These are phyloP conservation scores for Boleophthalmus pectinirostris DNA, from an alignment of 2,113 vertebrate genomes.

Conservation along the genomic window DNA sequence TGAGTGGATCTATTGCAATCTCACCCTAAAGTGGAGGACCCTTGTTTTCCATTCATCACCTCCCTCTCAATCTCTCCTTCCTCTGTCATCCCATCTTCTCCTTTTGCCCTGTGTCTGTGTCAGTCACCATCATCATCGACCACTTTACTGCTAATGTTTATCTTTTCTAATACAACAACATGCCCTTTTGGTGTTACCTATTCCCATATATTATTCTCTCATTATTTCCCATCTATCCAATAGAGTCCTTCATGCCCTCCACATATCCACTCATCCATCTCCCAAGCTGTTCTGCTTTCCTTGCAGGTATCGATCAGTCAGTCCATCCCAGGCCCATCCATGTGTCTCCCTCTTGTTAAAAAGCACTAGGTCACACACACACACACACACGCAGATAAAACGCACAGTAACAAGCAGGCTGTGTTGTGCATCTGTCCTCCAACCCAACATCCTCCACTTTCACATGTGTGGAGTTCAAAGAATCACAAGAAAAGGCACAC, in stretches of 20 bases:
- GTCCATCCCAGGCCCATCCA: constrained; percentile 14
- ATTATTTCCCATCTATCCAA: constrained; percentile 46
- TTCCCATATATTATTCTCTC: constrained; percentile 26
- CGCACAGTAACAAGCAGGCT: constrained; percentile 28
- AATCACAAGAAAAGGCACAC: constrained; percentile 21
- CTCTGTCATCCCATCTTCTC: constrained; percentile 26
- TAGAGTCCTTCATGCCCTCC: constrained; percentile 13
- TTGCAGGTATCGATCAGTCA: constrained; percentile 53
- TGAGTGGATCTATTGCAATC: constrained; percentile 61
- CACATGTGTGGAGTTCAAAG: constrained; percentile 19
- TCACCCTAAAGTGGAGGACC: constrained; percentile 49
- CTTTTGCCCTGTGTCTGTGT: constrained; percentile 6
- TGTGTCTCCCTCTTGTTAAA: constrained; percentile 49
- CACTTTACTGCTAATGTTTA: constrained; percentile 7
- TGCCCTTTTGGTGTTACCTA: not conserved
- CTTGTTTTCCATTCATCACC: constrained; percentile 54
- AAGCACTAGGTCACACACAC: constrained; percentile 32
- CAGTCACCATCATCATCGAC: constrained; percentile 32
- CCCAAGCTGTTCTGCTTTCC: constrained; percentile 42
- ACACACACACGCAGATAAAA: constrained; percentile 14
- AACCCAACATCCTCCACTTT: constrained; percentile 25
- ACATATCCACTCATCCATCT: constrained; percentile 31
- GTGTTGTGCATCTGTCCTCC: constrained; percentile 34
- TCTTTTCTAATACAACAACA: constrained; percentile 20
- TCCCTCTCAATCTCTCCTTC: constrained; percentile 30